A percentile compares a stretch with the other conserved stretches of the same genome.
Conservation (phyloP, 2,797 vertebrate species). For the Pseudochaenichthys georgianus region DNA sequence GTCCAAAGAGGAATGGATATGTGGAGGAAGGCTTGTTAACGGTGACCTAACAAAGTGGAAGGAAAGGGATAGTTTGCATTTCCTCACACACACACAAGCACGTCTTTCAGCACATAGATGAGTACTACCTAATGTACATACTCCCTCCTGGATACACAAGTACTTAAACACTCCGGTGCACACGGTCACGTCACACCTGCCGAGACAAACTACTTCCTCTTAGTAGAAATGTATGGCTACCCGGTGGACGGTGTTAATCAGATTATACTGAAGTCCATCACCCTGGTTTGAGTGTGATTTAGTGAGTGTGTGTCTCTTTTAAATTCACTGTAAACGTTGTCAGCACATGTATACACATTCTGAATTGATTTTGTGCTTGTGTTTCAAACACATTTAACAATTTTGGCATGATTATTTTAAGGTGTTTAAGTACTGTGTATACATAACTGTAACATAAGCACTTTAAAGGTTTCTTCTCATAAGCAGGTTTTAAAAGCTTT, state of each 20-base stretch:
- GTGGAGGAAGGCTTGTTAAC: constrained; percentile 71
- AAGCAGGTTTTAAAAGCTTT: constrained; percentile 10
- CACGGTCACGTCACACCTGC: constrained; percentile 63
- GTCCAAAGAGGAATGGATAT: constrained; percentile 62
- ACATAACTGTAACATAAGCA: constrained; percentile 9
- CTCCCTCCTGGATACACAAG: constrained; percentile 58
- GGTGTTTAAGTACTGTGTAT: constrained; percentile 27
- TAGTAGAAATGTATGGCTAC: constrained; percentile 59
- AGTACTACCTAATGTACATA: constrained; percentile 43
- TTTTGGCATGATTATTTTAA: neutral
- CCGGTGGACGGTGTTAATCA: constrained; percentile 71
- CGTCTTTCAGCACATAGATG: constrained; percentile 34
- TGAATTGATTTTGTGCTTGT: constrained; percentile 5
- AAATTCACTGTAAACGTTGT: constrained; percentile 14
- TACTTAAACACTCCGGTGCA: constrained; percentile 55
- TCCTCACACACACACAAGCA: constrained; percentile 48
- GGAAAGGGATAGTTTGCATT: constrained; percentile 68
- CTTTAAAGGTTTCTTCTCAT: constrained; percentile 16
- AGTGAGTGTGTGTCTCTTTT: constrained; percentile 8
- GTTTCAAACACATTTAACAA: constrained; percentile 17
- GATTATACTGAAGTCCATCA: constrained; percentile 71
- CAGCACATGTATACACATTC: neutral
- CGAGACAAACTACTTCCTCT: constrained; percentile 67
- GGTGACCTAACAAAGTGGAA: constrained; percentile 68
- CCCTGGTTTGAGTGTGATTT: constrained; percentile 36